Percentiles rank a stretch among this genome's conserved stretches.
Evolutionary conservation across 1,140 invertebrate genomes (phyloP).

Genomic region (Thaumetopoea pityocampa): DNA sequence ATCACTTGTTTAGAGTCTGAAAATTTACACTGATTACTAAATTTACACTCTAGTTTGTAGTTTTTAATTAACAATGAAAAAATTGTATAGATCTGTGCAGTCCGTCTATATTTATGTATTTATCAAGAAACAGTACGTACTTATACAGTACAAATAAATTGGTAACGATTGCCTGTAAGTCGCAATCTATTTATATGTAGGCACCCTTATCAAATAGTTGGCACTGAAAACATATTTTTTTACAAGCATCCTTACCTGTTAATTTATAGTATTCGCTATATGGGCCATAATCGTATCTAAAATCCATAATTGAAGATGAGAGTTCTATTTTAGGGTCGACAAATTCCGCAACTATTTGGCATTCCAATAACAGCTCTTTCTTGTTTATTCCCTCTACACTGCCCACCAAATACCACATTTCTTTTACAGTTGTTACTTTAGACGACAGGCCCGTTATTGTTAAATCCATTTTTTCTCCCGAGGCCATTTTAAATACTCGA

Average conservation of each 20-base stretch:
- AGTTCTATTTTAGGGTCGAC: constrained; percentile 66
- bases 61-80: too few relatives aligned
- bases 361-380: constrained; percentile 60
- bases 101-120: too few relatives aligned
- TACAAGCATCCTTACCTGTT: constrained; percentile 39
- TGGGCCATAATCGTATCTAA: constrained; percentile 60
- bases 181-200: too few relatives aligned
- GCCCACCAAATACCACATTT: constrained; percentile 65
- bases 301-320: constrained; percentile 43
- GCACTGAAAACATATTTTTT: not conserved
- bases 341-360: constrained; percentile 53
- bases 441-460: constrained; percentile 45
- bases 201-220: too few relatives aligned
- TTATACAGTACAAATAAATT: too few relatives aligned
- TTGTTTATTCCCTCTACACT: constrained; percentile 67
- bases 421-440: constrained; percentile 50
- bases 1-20: too few relatives aligned
- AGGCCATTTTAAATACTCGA: constrained; percentile 49
- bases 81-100: too few relatives aligned
- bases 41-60: too few relatives aligned
- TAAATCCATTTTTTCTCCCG: constrained; percentile 57
- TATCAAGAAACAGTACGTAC: too few relatives aligned
- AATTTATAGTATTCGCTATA: constrained; percentile 66
- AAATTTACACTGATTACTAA: too few relatives aligned
- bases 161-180: too few relatives aligned